Evolutionary conservation across 2,113 vertebrate species (phyloP).

Genomic region (Esox niger): DNA sequence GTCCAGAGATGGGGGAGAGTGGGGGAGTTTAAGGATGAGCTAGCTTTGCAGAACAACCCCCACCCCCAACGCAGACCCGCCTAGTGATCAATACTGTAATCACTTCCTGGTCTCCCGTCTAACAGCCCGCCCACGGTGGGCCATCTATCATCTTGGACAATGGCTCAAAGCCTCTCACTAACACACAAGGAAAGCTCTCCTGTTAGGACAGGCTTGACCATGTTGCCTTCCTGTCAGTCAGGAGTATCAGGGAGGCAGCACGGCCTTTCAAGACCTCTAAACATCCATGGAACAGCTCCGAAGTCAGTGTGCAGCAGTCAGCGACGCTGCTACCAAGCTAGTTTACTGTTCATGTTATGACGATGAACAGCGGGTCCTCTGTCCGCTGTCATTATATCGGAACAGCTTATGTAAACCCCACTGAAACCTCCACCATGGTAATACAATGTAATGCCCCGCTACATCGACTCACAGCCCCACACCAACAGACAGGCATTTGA

Average conservation of each 20-base stretch:
- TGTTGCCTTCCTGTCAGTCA: not conserved
- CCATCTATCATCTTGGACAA: not conserved
- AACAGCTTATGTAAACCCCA: constrained; percentile 16
- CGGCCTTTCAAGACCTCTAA: constrained; percentile 10
- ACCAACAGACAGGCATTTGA: constrained; percentile 61
- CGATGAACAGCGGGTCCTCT: constrained; percentile 3
- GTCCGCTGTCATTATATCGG: constrained; percentile 21
- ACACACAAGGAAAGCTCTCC: constrained; percentile 5
- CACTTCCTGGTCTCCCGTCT: constrained; percentile 2
- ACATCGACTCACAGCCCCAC: constrained; percentile 52
- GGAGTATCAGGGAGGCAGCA: not conserved
- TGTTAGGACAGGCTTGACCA: constrained; percentile 6
- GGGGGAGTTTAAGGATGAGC: not conserved
- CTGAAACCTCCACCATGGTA: constrained; percentile 40
- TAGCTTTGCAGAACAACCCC: not conserved
- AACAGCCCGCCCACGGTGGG: not conserved
- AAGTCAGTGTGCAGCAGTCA: constrained; percentile 16
- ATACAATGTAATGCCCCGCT: constrained; percentile 46
- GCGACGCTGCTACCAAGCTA: not conserved
- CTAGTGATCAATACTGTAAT: constrained; percentile 8
- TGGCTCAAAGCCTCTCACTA: not conserved
- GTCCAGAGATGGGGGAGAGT: not conserved
- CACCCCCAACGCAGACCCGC: not conserved
- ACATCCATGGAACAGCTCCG: not conserved
- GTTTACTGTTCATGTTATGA: constrained; percentile 6